Conservation (phyloP, 2,113 vertebrate species). For the Ageneiosus marmoratus region DNA sequence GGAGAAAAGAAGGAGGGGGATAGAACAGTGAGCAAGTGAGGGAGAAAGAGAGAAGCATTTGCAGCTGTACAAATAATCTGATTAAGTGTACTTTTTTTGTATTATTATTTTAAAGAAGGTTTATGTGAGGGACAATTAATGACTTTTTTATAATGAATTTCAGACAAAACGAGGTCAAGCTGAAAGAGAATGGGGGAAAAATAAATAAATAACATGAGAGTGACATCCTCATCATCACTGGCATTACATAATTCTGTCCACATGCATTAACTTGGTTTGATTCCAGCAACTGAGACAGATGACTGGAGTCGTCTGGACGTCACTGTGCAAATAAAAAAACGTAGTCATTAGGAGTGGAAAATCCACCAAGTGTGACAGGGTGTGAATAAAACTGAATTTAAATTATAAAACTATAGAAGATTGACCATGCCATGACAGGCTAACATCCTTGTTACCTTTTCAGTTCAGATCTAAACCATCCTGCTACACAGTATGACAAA, state of each 20-base stretch:
- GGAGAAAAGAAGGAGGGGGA: constrained; percentile 31
- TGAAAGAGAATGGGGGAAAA: background rate
- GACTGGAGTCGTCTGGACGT: background rate
- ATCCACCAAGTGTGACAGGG: background rate
- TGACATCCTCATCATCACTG: background rate
- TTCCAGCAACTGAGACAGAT: background rate
- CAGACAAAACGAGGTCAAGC: constrained; percentile 27
- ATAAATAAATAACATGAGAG: constrained; percentile 43
- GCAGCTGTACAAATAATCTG: constrained; percentile 21
- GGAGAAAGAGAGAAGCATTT: constrained; percentile 43
- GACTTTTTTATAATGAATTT: background rate
- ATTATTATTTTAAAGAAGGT: constrained; percentile 22
- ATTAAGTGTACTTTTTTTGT: constrained; percentile 29
- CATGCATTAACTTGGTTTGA: constrained; percentile 13
- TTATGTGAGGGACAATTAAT: background rate
- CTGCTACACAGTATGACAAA: constrained; percentile 14
- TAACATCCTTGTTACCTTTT: too few relatives aligned
- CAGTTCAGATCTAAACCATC: background rate
- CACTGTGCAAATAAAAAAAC: background rate
- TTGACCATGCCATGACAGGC: background rate
- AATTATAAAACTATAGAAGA: background rate
- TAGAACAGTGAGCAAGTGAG: constrained; percentile 55
- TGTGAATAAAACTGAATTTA: too few relatives aligned
- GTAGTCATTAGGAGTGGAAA: background rate
- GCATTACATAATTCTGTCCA: constrained; percentile 15